phyloP scores from a whole-genome alignment of 1,140 invertebrate species.

The Philaenus spumarius region DNA sequence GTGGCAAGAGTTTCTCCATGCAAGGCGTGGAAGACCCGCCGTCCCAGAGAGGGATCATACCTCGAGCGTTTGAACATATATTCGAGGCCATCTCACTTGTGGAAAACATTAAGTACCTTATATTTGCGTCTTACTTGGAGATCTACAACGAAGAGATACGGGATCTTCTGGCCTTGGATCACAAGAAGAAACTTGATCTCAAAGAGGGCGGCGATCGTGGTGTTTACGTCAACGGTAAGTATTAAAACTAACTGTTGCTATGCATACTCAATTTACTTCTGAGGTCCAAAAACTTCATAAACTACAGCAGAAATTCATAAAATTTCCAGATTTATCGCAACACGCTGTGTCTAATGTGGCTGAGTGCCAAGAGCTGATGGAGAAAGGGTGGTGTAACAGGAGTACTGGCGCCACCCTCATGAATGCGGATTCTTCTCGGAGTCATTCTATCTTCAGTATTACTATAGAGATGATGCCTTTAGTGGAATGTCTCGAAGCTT shows the following conservation, averaged over 20 bases:
- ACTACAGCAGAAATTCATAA: background rate
- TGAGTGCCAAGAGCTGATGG: slow-evolving; percentile 68
- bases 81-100: slow-evolving; percentile 86
- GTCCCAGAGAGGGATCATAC: slow-evolving; percentile 67
- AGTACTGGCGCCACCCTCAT: slow-evolving; percentile 72
- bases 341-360: slow-evolving; percentile 67
- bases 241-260: slow-evolving; percentile 5
- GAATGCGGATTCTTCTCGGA: slow-evolving; percentile 80
- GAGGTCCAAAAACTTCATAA: too few species aligned
- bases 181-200: slow-evolving; percentile 60
- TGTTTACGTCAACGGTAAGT: slow-evolving; percentile 66
- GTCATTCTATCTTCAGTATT: slow-evolving; percentile 89
- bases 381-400: slow-evolving; percentile 65
- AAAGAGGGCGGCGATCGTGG: slow-evolving; percentile 76
- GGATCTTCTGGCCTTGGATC: slow-evolving; percentile 64
- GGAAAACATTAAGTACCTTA: slow-evolving; percentile 74
- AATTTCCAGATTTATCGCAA: slow-evolving; percentile 55
- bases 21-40: slow-evolving; percentile 54
- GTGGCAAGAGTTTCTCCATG: slow-evolving; percentile 78
- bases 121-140: slow-evolving; percentile 87
- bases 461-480: slow-evolving; percentile 68
- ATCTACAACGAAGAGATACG: slow-evolving; percentile 88
- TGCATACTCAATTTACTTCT: background rate
- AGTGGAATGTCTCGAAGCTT: slow-evolving; percentile 44
- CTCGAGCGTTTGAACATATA: slow-evolving; percentile 81